These are phyloP conservation scores for Urophycis tenuis DNA, from an alignment of 2,797 vertebrate genomes.

Conservation along the genomic window DNA sequence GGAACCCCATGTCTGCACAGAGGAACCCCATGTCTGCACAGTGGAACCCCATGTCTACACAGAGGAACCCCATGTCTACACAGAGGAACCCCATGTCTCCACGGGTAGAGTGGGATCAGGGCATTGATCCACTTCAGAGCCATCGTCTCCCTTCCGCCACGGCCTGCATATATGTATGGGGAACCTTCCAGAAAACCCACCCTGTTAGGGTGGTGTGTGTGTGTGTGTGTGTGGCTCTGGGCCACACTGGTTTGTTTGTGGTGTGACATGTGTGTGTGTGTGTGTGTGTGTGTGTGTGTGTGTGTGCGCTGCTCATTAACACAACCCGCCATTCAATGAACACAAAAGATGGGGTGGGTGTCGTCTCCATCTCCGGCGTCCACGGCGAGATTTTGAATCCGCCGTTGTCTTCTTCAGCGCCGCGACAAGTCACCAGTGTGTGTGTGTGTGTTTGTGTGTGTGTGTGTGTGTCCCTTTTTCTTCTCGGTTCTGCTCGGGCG, in stretches of 20 bases:
- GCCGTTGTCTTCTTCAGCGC: not conserved
- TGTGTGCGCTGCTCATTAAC: not conserved
- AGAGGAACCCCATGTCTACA: not conserved
- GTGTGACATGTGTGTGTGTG: not conserved
- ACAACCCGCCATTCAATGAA: not conserved
- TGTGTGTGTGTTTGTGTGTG: not conserved
- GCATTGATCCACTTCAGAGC: not conserved
- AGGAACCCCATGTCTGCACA: not conserved
- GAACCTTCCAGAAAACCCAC: not conserved
- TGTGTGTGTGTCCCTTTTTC: not conserved
- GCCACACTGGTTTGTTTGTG: not conserved
- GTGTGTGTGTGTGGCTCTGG: too few relatives aligned
- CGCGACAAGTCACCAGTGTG: not conserved
- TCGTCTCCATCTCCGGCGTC: not conserved
- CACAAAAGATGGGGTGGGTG: not conserved
- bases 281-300: too few relatives aligned
- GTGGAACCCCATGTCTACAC: not conserved
- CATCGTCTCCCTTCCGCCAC: not conserved
- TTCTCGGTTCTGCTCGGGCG: not conserved
- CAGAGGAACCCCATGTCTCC: not conserved
- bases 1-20: not conserved
- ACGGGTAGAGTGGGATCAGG: not conserved
- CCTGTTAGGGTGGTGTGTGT: too few relatives aligned
- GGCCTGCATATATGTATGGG: not conserved
- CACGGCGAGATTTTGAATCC: not conserved